Base-by-base conservation (phyloP, 2,888 invertebrate species). In the Amiota minor region DNA sequence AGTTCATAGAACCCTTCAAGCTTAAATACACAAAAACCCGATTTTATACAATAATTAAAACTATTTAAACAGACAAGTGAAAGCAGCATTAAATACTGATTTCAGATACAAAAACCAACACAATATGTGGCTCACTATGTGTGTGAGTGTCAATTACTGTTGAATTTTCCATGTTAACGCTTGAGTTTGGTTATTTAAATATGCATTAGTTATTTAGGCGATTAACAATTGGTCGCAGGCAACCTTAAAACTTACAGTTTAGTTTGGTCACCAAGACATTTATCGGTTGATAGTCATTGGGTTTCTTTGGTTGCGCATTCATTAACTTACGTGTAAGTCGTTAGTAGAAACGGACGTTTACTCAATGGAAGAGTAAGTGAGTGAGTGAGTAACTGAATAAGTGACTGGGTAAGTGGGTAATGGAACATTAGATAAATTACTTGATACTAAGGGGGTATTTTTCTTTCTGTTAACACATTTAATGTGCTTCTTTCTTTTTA, bases 171-270 rank as follows among this genome's bases (percentile, higher is more conserved):
- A 12, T 62, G 23, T n/a, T 12, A 14, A 14, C 20, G 61, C 62
- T 62, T 45, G 46, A 45, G 62, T 62, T 62, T 62, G 72, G 64
- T 72, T 68, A 68, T 68, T 72, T 72, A 49, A 62, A 62, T 62
- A 62, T 62, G 62, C 62, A 62, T 62, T 59, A 68, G 72, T 72
- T 72, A 68, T 68, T 72, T 72, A 45, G 61, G 12, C 16, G 72
- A 46, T 46, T 55, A 68, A 23, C 47, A 47, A 35, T 8, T 35
- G 35, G 35, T 35, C 35, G 6, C 35, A 4, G 35, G 35, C 35
- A 35, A 35, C 2, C 35, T 35, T 35, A 35, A 3, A 35, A 35
- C 35, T 35, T 35, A 35, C 35, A 35, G 6, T 35, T 35, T 35
- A 35, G 35, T 35, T 35, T 35, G 6, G 35, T 35, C 35, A 35